Evolutionary conservation across 2,797 vertebrate species (phyloP), one percentile per base, ranked within the genome.

Genomic region (Argya squamiceps): DNA sequence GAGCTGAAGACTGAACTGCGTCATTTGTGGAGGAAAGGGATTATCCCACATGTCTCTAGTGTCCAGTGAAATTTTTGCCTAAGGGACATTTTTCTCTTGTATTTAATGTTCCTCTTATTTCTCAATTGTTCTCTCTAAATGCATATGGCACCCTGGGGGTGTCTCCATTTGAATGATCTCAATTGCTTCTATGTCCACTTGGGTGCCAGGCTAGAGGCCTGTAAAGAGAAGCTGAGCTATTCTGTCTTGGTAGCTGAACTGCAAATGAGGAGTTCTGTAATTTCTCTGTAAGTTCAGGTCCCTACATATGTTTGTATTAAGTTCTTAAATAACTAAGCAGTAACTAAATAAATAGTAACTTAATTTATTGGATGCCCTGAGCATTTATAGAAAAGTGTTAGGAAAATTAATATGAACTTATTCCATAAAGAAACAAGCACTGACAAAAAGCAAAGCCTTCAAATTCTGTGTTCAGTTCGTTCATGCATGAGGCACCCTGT

Each of bases 321-420:
- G 75, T 77, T 76, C 81, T 92, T 89, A 97, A 97, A 95, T 92
- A 96, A 96, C 8, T 43, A 67, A 96, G 93, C 47, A 95, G 85
- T 93, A 88, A 88, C 88, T 88, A 96, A 97, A 95, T 95, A 94
- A 96, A 96, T 88, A 81, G 79, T 95, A 95, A 91, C 81, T 86
- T 83, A 89, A 97, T 97, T 97, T 97, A 94, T 97, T 95, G 96
- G 73, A 68, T 84, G 88, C 84, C 84, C 52, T 86, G 69, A 95
- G 95, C 84, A 84, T 96, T 87, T 88, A 52, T 52, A 87, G 84
- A 43, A 84, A 93, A 97, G 96, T 89, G 75, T 60, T 69, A 89
- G 26, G 62, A 77, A 97, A 97, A 97, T 97, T 93, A 96, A 78
- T 93, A 92, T 62, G 83, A 89, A 82, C 84, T 90, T 43, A 7